These are phyloP conservation scores for Drosophila parvula DNA, from an alignment of 1,140 invertebrate genomes.

Conservation along the genomic window DNA sequence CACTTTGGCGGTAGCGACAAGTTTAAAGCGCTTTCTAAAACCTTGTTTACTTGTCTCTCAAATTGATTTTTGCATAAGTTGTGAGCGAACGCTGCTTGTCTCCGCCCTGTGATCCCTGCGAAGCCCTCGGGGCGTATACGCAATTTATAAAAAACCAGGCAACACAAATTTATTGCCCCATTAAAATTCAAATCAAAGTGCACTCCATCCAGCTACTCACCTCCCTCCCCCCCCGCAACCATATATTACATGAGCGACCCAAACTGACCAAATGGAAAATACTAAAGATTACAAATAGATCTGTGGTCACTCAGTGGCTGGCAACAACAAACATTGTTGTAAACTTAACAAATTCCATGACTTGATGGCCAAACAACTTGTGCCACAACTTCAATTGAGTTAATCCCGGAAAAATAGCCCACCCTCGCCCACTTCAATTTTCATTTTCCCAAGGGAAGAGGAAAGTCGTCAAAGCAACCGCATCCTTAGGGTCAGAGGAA, in stretches of 20 bases:
- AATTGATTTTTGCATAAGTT: slow-evolving; percentile 65
- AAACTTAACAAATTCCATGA: slow-evolving; percentile 43
- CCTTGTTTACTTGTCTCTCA: slow-evolving; percentile 61
- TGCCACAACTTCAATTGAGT: slow-evolving; percentile 36
- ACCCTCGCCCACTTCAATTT: slow-evolving; percentile 1
- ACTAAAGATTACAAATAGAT: slow-evolving; percentile 13
- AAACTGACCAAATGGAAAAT: slow-evolving; percentile 33
- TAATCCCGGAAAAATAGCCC: slow-evolving; percentile 17
- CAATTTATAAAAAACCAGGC: slow-evolving; percentile 49
- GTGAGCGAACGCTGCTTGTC: slow-evolving; percentile 17
- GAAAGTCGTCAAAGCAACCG: slow-evolving; percentile 51
- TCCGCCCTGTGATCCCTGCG: background rate
- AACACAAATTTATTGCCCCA: slow-evolving; percentile 49
- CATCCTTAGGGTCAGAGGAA: slow-evolving; percentile 12
- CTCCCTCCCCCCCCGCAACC: background rate
- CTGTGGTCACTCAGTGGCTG: slow-evolving; percentile 38
- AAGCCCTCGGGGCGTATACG: slow-evolving; percentile 27
- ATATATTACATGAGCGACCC: background rate
- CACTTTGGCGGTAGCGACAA: slow-evolving; percentile 61
- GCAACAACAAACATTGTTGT: slow-evolving; percentile 3
- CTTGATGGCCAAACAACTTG: slow-evolving; percentile 1
- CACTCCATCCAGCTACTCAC: slow-evolving; percentile 10
- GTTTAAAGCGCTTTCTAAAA: slow-evolving; percentile 56
- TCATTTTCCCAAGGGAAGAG: slow-evolving; percentile 9
- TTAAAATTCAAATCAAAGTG: slow-evolving; percentile 56